Percentiles rank a stretch among this genome's conserved stretches.
phyloP scores from a whole-genome alignment of 2,113 vertebrate genomes.

The Elanus axillaris region DNA sequence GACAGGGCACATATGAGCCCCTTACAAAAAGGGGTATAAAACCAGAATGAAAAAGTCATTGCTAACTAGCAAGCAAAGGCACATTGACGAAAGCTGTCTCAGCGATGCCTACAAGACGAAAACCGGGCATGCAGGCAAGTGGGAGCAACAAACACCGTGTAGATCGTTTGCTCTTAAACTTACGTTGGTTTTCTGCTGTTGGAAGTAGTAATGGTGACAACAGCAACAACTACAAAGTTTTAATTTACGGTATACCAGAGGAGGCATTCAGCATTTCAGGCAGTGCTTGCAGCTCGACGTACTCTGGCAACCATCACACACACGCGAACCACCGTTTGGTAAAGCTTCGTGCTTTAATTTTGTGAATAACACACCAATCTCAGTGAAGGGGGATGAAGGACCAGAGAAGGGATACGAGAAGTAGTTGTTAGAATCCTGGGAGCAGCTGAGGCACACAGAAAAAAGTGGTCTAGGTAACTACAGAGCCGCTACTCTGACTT shows the following conservation, averaged over 20 bases:
- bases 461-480: background rate
- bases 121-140: background rate
- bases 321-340: background rate
- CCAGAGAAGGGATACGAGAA: background rate
- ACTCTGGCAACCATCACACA: background rate
- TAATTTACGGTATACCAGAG: background rate
- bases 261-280: background rate
- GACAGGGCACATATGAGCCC: background rate
- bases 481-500: background rate
- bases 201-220: background rate
- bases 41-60: background rate
- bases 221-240: background rate
- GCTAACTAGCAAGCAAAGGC: background rate
- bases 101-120: background rate
- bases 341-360: background rate
- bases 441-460: background rate
- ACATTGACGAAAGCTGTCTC: background rate
- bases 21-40: background rate
- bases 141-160: background rate
- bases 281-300: background rate
- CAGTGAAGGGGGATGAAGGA: background rate
- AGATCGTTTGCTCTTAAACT: background rate
- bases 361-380: background rate
- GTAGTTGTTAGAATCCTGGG: background rate
- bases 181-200: background rate